A percentile compares a stretch with the other conserved stretches of the same genome.
Evolutionary conservation across 2,113 vertebrate species (phyloP).

Genomic region (Phyllopteryx taeniolatus): DNA sequence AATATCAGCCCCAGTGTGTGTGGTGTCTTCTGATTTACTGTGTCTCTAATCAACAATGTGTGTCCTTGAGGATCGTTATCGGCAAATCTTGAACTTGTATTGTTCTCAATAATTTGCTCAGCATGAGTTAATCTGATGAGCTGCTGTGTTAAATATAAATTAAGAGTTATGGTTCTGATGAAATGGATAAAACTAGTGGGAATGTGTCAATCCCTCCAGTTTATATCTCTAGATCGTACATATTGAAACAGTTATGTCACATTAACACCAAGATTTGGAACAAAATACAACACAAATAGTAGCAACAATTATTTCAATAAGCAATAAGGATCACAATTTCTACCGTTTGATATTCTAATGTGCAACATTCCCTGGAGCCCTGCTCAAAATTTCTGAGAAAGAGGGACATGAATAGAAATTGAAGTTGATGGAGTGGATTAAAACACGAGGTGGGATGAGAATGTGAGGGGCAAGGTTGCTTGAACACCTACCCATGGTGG

Average conservation of each 20-base stretch:
- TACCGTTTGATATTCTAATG: conserved; percentile 49
- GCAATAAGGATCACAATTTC: conserved; percentile 53
- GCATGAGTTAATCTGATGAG: conserved; percentile 17
- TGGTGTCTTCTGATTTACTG: background rate
- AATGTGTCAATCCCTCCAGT: conserved; percentile 4
- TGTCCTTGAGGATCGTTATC: conserved; percentile 11
- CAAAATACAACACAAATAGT: conserved; percentile 26
- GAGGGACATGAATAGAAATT: conserved; percentile 18
- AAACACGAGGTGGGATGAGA: conserved; percentile 21
- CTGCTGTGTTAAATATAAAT: conserved; percentile 7
- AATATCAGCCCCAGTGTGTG: background rate
- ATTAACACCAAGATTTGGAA: conserved; percentile 23
- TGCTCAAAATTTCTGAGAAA: conserved; percentile 52
- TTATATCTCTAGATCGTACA: conserved; percentile 18
- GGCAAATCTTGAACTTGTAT: conserved; percentile 9
- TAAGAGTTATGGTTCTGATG: background rate
- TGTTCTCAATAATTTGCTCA: conserved; percentile 19
- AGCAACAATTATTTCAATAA: conserved; percentile 28
- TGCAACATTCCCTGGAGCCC: conserved; percentile 41
- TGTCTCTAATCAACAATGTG: conserved; percentile 7
- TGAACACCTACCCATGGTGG: conserved; percentile 81
- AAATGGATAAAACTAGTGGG: conserved; percentile 2
- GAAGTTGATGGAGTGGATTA: conserved; percentile 13
- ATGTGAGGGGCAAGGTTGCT: conserved; percentile 32
- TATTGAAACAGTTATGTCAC: conserved; percentile 49